Percentiles rank a stretch among this genome's conserved stretches.
These are phyloP conservation scores for Monochamus saltuarius DNA, from an alignment of 1,140 invertebrate genomes.

Conservation along the genomic window DNA sequence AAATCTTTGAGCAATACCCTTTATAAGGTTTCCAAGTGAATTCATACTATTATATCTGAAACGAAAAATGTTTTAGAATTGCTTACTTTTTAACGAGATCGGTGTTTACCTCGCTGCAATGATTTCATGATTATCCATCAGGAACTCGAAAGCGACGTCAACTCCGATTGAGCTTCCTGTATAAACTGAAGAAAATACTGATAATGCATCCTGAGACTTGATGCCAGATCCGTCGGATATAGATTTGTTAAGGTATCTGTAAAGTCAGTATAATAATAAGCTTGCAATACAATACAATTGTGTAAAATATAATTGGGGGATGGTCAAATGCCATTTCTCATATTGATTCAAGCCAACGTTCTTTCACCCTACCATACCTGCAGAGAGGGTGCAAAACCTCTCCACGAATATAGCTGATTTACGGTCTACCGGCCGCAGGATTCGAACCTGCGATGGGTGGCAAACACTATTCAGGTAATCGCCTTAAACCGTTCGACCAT, in stretches of 20 bases:
- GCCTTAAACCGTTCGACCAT: too few species aligned
- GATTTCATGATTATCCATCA: conserved; percentile 37
- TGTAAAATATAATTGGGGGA: too few species aligned
- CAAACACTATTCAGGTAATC: too few species aligned
- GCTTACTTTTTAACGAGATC: background rate
- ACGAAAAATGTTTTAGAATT: background rate
- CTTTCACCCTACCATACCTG: too few species aligned
- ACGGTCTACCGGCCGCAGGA: too few species aligned
- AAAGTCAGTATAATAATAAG: too few species aligned
- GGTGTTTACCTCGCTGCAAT: conserved; percentile 21
- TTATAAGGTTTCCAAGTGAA: conserved; percentile 23
- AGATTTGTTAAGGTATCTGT: conserved; percentile 42
- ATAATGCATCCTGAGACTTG: conserved; percentile 51
- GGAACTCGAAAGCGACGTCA: conserved; percentile 53
- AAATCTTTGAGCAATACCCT: conserved; percentile 25
- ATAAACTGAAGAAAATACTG: conserved; percentile 52
- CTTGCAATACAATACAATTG: too few species aligned
- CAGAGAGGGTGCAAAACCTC: too few species aligned
- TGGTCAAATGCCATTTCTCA: too few species aligned
- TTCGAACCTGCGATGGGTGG: too few species aligned
- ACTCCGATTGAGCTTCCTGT: conserved; percentile 50
- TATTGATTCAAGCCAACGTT: too few species aligned
- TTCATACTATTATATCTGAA: conserved; percentile 29
- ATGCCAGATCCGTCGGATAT: conserved; percentile 48
- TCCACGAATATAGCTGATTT: too few species aligned